A percentile compares a stretch with the other conserved stretches of the same genome.
phyloP scores from a whole-genome alignment of 1,140 invertebrate species.

The Macrotrachela quadricornifera region DNA sequence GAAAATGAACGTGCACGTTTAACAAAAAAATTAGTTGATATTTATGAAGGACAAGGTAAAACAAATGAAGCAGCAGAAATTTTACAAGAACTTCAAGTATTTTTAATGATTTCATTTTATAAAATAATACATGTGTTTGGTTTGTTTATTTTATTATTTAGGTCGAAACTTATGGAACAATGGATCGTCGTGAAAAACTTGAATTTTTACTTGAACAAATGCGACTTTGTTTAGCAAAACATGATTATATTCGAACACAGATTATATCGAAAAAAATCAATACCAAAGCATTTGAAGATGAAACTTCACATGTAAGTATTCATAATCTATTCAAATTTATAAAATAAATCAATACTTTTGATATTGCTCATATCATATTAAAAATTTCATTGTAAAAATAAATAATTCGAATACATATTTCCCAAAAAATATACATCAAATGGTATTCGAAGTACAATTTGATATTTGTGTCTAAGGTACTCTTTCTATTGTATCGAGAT shows the following conservation, averaged over 20 bases:
- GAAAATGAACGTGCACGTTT: conserved; percentile 90
- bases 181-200: conserved; percentile 86
- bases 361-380: too few relatives aligned
- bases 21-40: conserved; percentile 74
- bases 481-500: too few relatives aligned
- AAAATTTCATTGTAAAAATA: too few relatives aligned
- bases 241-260: conserved; percentile 87
- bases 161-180: conserved; percentile 98
- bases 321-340: too few relatives aligned
- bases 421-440: too few relatives aligned
- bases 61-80: conserved; percentile 68
- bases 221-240: conserved; percentile 76
- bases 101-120: too few relatives aligned
- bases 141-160: too few relatives aligned
- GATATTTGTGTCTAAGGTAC: too few relatives aligned
- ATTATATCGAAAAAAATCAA: conserved; percentile 98
- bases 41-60: conserved; percentile 75
- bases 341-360: too few relatives aligned
- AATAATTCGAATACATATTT: too few relatives aligned
- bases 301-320: conserved; percentile 37
- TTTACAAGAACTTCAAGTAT: conserved; percentile 83
- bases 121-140: too few relatives aligned
- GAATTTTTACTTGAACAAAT: conserved; percentile 95
- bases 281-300: conserved; percentile 80
- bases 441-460: too few relatives aligned